Evolutionary conservation across 2,113 vertebrate genomes (phyloP).

Genomic region (Nyctereutes procyonoides): DNA sequence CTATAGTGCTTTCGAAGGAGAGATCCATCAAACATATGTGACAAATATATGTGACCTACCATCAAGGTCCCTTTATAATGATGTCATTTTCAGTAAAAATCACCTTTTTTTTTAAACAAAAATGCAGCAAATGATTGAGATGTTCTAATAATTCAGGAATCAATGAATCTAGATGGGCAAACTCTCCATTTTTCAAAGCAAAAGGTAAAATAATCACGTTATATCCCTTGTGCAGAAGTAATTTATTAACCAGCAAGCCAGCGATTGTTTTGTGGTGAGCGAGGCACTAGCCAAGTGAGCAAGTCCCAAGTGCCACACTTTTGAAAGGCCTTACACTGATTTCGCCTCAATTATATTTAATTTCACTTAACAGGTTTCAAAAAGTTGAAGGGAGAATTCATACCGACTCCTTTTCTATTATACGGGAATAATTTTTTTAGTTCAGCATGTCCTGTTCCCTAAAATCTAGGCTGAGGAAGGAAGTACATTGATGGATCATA

Average conservation of each 20-base stretch:
- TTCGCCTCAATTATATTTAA: constrained; percentile 35
- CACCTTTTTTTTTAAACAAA: background rate
- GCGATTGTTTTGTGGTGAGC: background rate
- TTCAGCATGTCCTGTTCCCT: background rate
- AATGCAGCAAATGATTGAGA: constrained; percentile 6
- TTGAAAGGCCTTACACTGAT: background rate
- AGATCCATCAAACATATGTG: constrained; percentile 43
- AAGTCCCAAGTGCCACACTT: background rate
- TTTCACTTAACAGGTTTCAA: constrained; percentile 2
- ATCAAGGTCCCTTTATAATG: constrained; percentile 4
- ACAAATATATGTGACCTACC: background rate
- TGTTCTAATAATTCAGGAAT: constrained; percentile 19
- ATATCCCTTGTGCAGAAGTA: background rate
- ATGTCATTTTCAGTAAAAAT: constrained; percentile 16
- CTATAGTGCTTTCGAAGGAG: constrained; percentile 2
- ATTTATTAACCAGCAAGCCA: constrained; percentile 41
- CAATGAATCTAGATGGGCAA: constrained; percentile 3
- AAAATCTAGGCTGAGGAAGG: background rate
- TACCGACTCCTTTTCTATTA: background rate
- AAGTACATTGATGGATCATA: background rate
- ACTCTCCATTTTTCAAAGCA: constrained; percentile 43
- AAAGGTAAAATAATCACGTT: constrained; percentile 48
- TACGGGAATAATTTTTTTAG: background rate
- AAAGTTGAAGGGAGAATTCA: background rate
- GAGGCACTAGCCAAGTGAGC: background rate